Percentiles rank a stretch among this genome's conserved stretches.
Evolutionary conservation across 1,140 invertebrate genomes (phyloP).

Genomic region (Rhyacophila brunnea): DNA sequence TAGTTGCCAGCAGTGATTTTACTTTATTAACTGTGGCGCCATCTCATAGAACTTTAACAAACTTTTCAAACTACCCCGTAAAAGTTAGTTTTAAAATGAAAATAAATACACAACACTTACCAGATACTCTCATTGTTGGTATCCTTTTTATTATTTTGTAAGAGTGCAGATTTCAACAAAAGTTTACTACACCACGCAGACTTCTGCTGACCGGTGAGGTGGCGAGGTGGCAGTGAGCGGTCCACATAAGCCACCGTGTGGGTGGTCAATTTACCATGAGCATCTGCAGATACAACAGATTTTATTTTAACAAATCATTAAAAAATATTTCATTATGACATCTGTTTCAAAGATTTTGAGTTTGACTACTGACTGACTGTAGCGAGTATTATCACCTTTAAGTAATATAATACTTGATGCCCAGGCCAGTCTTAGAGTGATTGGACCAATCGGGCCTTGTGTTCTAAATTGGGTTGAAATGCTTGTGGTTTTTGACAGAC

Average conservation of each 20-base stretch:
- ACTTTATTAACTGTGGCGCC: too few species aligned
- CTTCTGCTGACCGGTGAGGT: constrained; percentile 41
- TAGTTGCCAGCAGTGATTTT: too few species aligned
- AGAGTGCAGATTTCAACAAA: constrained; percentile 38
- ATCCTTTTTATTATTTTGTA: not conserved
- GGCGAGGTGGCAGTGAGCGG: constrained; percentile 43
- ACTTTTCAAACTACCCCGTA: not conserved
- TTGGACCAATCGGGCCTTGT: not conserved
- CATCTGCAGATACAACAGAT: constrained; percentile 26
- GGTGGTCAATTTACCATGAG: constrained; percentile 36
- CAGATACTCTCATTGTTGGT: not conserved
- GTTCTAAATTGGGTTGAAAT: not conserved
- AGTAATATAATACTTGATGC: not conserved
- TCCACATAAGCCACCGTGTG: constrained; percentile 47
- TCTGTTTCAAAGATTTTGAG: not conserved
- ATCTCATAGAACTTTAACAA: too few species aligned
- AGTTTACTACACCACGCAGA: constrained; percentile 44
- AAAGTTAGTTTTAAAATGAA: not conserved
- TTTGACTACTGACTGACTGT: not conserved
- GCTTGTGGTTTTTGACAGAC: too few species aligned
- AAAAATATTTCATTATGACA: not conserved
- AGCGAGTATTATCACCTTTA: not conserved
- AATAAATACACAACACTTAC: not conserved
- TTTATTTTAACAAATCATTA: not conserved
- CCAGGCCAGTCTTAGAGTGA: not conserved